Evolutionary conservation across 2,888 invertebrate species (phyloP), one percentile per base, ranked within the genome.

Genomic region (Trichopoda pennipes): DNA sequence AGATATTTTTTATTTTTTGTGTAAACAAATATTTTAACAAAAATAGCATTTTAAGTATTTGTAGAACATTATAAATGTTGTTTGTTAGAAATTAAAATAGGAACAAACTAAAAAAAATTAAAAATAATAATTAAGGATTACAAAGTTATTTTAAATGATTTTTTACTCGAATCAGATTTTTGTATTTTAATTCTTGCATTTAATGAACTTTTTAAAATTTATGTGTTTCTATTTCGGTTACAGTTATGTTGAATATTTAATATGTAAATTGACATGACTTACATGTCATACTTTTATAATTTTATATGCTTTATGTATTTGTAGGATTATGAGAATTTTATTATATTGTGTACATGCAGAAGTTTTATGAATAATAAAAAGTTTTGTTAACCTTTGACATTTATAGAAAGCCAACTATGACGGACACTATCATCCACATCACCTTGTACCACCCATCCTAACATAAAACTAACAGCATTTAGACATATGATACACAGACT

Each of bases 101-200:
- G 1, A 38, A 38, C 12, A 38, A 44, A 44, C 16, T 14, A 16
- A 16, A 42, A 42, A 16, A 44, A 14, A n/a, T 44, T 44, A 14
- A 44, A 14, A n/a, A 44, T 2, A 44, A 44, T 44, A 44, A 44
- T 44, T 44, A 44, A 44, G 42, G 6, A n/a, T 44, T 44, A 44
- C 38, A 28, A 3, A 28, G 51, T 61, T 61, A 32, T 17, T 73
- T 72, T 51, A 21, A 51, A 60, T 61, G n/a, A 19, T 23, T 23
- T 17, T 58, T 53, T 51, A 38, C 21, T 35, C 32, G 1, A 17
- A 55, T 1, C 21, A 51, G 56, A 28, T 66, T 51, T 58, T 68
- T 60, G 51, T 21, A 60, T 60, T 51, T 32, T 60, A 51, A 60
- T 51, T n/a, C n/a, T 16, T 44, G 14, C 12, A 12, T 42, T 14